These are phyloP conservation scores for Pandemis cinnamomeana DNA, from an alignment of 2,888 invertebrate genomes.

Conservation along the genomic window DNA sequence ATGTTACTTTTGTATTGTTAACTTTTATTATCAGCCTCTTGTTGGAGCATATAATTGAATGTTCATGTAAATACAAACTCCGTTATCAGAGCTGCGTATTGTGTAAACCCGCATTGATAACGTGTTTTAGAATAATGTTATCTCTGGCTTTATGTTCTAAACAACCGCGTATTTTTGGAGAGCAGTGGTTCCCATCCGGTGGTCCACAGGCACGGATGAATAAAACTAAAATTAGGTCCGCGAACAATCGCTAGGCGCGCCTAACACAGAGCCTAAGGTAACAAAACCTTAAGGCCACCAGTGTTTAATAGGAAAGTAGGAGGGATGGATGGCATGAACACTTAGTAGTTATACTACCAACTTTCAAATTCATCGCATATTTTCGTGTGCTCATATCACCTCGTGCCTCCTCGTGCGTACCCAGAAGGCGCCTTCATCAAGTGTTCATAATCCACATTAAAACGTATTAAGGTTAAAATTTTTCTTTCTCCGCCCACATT, in stretches of 20 bases:
- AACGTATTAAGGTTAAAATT: constrained; percentile 3
- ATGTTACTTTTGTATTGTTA: neutral
- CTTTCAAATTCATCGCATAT: neutral
- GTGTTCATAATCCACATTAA: constrained; percentile 7
- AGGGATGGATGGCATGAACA: no score
- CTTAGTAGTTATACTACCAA: no score
- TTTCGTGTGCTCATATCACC: neutral
- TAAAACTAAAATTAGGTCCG: no score
- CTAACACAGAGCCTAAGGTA: no score
- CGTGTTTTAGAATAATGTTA: neutral
- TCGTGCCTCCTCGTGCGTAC: neutral
- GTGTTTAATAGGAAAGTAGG: no score
- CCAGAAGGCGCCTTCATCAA: neutral
- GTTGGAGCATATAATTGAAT: neutral
- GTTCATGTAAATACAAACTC: constrained; percentile 5
- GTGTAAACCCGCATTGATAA: constrained; percentile 12
- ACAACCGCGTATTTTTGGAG: neutral
- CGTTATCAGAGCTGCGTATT: constrained; percentile 5
- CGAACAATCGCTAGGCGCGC: no score
- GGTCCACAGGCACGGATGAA: no score
- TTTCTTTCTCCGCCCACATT: constrained; percentile 18
- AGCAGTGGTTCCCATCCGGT: neutral
- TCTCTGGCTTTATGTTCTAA: neutral
- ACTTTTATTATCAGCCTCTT: constrained; percentile 9
- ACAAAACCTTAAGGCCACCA: no score